Evolutionary conservation across 2,113 vertebrate species (phyloP).

Genomic region (Carassius gibelio): DNA sequence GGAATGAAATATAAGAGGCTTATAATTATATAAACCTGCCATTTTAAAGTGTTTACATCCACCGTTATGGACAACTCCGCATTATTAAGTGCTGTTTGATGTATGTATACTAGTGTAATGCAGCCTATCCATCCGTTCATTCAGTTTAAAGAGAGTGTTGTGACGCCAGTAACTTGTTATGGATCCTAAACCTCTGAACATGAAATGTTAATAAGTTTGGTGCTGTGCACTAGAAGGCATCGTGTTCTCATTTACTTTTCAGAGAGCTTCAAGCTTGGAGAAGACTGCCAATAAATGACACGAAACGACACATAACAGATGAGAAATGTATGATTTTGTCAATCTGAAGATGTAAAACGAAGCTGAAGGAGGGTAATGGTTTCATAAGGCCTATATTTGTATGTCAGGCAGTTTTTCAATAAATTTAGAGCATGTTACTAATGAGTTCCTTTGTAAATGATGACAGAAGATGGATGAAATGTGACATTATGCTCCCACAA

Average conservation of each 20-base stretch:
- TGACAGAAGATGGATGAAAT: not conserved
- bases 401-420: constrained; percentile 36
- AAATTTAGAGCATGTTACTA: constrained; percentile 48
- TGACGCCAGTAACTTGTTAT: not conserved
- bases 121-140: not conserved
- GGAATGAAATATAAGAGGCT: not conserved
- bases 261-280: not conserved
- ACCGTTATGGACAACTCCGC: not conserved
- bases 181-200: not conserved
- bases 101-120: not conserved
- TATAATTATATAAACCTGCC: constrained; percentile 1
- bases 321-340: not conserved
- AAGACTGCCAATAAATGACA: constrained; percentile 17
- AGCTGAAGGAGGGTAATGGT: not conserved
- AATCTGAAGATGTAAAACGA: not conserved
- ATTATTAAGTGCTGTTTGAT: not conserved
- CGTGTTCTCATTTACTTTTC: not conserved
- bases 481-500: not conserved
- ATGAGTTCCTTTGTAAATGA: not conserved
- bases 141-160: not conserved
- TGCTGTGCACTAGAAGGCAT: constrained; percentile 17
- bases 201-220: constrained; percentile 28
- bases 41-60: constrained; percentile 15
- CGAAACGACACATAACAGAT: not conserved
- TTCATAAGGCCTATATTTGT: constrained; percentile 43